Conservation (phyloP, 2,888 invertebrate species). For the Chaitophorus viminalis region DNA sequence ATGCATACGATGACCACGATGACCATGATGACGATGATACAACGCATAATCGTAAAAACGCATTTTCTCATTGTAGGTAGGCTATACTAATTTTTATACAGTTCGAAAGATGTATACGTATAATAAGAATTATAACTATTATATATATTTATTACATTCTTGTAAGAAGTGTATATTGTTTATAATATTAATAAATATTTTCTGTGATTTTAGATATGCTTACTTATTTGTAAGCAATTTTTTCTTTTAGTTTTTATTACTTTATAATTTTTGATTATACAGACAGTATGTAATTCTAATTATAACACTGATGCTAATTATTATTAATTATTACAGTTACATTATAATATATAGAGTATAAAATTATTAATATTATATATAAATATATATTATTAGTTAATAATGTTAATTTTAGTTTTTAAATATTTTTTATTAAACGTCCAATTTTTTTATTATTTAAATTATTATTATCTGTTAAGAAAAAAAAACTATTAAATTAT, state of each 20-base stretch:
- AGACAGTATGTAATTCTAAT: not conserved
- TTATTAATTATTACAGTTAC: constrained; percentile 39
- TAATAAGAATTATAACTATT: constrained; percentile 11
- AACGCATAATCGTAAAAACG: not conserved
- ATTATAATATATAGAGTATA: constrained; percentile 31
- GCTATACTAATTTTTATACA: not conserved
- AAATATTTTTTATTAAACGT: constrained; percentile 32
- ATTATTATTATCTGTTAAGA: constrained; percentile 32
- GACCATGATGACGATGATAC: not conserved
- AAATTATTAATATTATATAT: constrained; percentile 9
- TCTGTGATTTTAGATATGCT: constrained; percentile 57
- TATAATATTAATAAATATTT: constrained; percentile 22
- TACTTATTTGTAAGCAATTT: constrained; percentile 25
- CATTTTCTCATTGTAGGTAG: constrained; percentile 23
- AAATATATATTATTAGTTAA: constrained; percentile 35
- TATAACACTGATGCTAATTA: constrained; percentile 30
- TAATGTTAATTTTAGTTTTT: constrained; percentile 44
- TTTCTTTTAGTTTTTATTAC: not conserved
- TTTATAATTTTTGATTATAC: constrained; percentile 12
- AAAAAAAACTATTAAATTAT: constrained; percentile 47
- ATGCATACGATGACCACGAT: not conserved
- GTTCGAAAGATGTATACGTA: not conserved
- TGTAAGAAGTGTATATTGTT: constrained; percentile 40
- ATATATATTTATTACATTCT: constrained; percentile 18
- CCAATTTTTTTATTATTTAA: constrained; percentile 42